Evolutionary conservation across 2,113 vertebrate species (phyloP), one percentile per base, ranked within the genome.

Genomic region (Indicator maculatus): DNA sequence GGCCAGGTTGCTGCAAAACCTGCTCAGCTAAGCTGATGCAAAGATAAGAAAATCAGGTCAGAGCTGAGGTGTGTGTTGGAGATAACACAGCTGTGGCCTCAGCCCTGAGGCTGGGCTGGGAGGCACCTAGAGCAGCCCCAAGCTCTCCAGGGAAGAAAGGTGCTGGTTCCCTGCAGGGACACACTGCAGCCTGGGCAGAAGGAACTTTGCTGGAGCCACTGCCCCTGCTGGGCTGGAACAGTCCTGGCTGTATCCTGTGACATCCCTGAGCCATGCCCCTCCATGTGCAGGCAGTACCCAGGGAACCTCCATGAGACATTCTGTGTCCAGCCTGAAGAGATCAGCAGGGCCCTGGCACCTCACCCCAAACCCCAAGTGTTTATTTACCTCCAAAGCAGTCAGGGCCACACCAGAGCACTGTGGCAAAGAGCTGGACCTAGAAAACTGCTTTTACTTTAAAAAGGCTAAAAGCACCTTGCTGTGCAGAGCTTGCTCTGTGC

Each of bases 11-110:
- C 0, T 79, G 96, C 59, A 53, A 44, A 91, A 93, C 89, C 81
- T 44, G 86, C 27, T 95, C 36, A 8, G 1, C 31, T 2, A 41
- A n/a, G 3, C 7, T 0, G 31, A 31, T 24, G 52, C 2, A 8
- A 31, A 55, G 85, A 80, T 52, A 91, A 75, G 60, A 3, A 78
- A 90, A 86, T 2, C 59, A 24, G 84, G 91, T 78, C 59, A 7
- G 26, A 12, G 2, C 0, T 2, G 44, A 47, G 74, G 72, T 1
- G 0, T 7, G 1, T 4, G 5, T 1, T 0, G 85, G 58, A 76
- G 36, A 14, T 28, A 10, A 14, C 4, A 27, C 45, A 23, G 67
- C 55, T 6, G 14, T 0, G 36, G 59, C 9, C 66, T 52, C 16
- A 4, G 24, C 50, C 61, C 45, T 0, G 2, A 2, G 3, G n/a